phyloP scores from a whole-genome alignment of 2,888 invertebrate species.

The Campoplex capitator region DNA sequence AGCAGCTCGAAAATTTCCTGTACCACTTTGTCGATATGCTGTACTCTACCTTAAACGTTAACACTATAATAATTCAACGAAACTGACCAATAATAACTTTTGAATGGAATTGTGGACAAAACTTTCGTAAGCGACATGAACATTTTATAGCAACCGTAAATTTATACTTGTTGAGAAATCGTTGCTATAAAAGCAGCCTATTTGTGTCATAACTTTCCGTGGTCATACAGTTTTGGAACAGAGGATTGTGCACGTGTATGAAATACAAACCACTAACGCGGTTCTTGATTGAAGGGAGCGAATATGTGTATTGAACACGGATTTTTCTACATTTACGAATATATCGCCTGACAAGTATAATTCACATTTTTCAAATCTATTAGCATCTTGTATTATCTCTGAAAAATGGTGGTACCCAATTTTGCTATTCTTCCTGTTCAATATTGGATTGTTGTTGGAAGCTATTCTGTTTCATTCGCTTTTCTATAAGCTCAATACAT shows the following conservation, averaged over 20 bases:
- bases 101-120: neutral
- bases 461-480: neutral
- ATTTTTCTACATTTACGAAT: neutral
- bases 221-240: neutral
- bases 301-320: neutral
- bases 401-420: conserved; percentile 16
- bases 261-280: neutral
- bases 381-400: neutral
- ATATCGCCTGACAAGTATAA: neutral
- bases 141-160: neutral
- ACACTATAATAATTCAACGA: neutral
- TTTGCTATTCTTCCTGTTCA: neutral
- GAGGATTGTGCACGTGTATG: neutral
- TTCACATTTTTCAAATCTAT: neutral
- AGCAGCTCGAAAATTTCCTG: neutral
- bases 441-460: conserved; percentile 30
- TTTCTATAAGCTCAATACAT: conserved; percentile 16
- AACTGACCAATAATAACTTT: neutral
- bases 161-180: neutral
- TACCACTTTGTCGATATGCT: neutral
- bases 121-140: neutral
- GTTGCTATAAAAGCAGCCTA: neutral
- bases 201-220: neutral
- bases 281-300: neutral
- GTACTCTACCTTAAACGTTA: neutral